Base-by-base conservation (phyloP, 2,888 invertebrate genomes). In the Tetrapedia diversipes region DNA sequence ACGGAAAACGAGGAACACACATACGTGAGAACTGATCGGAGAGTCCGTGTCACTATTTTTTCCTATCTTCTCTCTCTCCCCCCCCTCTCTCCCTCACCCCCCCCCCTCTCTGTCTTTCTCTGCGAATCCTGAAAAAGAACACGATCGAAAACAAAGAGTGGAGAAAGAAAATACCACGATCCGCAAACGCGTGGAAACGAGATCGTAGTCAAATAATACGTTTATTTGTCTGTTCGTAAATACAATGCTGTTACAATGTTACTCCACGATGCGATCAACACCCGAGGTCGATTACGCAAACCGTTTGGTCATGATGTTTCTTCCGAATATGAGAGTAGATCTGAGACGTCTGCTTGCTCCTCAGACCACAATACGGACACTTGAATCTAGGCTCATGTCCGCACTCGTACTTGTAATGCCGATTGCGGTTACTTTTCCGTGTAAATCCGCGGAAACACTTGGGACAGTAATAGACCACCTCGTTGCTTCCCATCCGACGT, bases 361-460 rank as follows among this genome's bases (percentile, higher is more conserved):
- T 86, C 14, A 90, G 80, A 0, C 87, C 84, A 76, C 92, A 93
- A 76, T 91, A 91, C 8, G 91, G 91, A 74, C 93, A 93, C 70
- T 88, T 89, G 84, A 91, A 92, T 70, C 90, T 87, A 8, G 92
- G 90, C 51, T 88, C 88, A 60, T 90, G 89, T 8, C 91, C 92
- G 71, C 92, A 92, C 74, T 92, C 92, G 81, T 89, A 90, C 61
- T 88, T 89, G 73, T 89, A 88, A 78, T 92, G 92, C 8, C 92
- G 87, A 69, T 88, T 90, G 61, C 89, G 84, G 67, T 89, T 90
- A 64, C 87, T 85, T 75, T 90, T 90, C 47, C 85, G 73, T 3
- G 88, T 86, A 67, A 89, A 90, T 27, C 87, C 84, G 39, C 86
- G 88, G 29, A 86, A 74, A 77, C 90, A 90, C 63, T 88, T 89